A percentile compares a stretch with the other conserved stretches of the same genome.
Conservation (phyloP, 2,797 vertebrate species). For the Pipistrellus pygmaeus region DNA sequence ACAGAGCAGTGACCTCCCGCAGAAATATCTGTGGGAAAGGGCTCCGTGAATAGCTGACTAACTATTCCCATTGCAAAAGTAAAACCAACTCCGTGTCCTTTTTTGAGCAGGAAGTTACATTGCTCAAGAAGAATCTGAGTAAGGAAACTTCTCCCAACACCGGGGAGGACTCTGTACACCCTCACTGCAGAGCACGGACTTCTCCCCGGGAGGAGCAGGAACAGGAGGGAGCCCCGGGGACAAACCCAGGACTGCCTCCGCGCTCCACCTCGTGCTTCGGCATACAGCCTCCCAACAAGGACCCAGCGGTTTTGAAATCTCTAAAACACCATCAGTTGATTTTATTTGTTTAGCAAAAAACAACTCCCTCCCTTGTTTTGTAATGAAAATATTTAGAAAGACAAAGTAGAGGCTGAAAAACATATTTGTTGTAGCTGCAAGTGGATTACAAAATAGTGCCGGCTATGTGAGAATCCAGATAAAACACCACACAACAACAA, state of each 20-base stretch:
- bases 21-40: conserved; percentile 76
- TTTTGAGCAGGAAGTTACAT: conserved; percentile 70
- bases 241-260: conserved; percentile 2
- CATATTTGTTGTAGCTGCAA: background rate
- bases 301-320: conserved; percentile 8
- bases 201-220: conserved; percentile 26
- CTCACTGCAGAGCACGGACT: background rate
- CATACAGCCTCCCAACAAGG: background rate
- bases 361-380: conserved; percentile 53
- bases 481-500: background rate
- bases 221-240: background rate
- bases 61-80: conserved; percentile 59
- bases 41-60: conserved; percentile 51
- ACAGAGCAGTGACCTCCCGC: conserved; percentile 42
- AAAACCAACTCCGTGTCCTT: conserved; percentile 40
- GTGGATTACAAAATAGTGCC: background rate
- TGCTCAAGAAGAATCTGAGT: conserved; percentile 72
- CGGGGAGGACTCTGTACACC: conserved; percentile 23
- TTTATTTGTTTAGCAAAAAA: conserved; percentile 42
- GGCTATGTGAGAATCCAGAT: background rate
- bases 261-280: background rate
- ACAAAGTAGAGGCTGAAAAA: background rate
- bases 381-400: conserved; percentile 60
- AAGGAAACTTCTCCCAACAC: conserved; percentile 58
- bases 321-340: conserved; percentile 15